These are phyloP conservation scores for Megaustenia siamemsis DNA, from an alignment of 2,888 invertebrate species.

Conservation along the genomic window DNA sequence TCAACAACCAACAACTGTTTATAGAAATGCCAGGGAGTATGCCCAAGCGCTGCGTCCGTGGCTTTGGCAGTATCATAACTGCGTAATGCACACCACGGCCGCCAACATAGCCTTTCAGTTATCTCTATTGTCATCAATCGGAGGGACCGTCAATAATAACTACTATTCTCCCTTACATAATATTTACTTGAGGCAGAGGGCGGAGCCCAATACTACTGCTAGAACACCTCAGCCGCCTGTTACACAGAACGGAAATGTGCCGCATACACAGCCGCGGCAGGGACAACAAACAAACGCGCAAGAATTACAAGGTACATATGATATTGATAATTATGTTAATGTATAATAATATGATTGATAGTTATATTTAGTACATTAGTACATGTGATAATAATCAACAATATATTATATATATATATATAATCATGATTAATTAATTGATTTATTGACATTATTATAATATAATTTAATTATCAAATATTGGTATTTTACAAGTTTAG, in stretches of 20 bases:
- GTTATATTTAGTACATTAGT: no score
- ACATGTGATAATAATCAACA: no score
- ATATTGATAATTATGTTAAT: no score
- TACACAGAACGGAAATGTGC: not conserved
- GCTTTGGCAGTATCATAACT: constrained; percentile 64
- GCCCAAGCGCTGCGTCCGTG: constrained; percentile 64
- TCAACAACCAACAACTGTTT: constrained; percentile 30
- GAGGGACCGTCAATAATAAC: constrained; percentile 12
- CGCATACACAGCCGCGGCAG: constrained; percentile 19
- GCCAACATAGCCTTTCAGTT: constrained; percentile 38
- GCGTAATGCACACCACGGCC: constrained; percentile 56
- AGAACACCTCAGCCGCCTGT: not conserved
- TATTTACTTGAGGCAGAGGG: constrained; percentile 13
- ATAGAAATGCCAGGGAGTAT: constrained; percentile 65
- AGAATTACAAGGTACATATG: constrained; percentile 33
- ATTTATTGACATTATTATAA: no score
- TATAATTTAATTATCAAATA: no score
- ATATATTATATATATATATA: no score
- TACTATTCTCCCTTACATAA: constrained; percentile 9
- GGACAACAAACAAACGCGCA: not conserved
- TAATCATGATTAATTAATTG: no score
- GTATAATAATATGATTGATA: no score
- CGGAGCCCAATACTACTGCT: constrained; percentile 33
- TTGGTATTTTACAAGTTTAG: no score
- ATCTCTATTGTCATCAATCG: not conserved